Conservation (phyloP, 2,113 vertebrate species). For the Colistium nudipinnis region DNA sequence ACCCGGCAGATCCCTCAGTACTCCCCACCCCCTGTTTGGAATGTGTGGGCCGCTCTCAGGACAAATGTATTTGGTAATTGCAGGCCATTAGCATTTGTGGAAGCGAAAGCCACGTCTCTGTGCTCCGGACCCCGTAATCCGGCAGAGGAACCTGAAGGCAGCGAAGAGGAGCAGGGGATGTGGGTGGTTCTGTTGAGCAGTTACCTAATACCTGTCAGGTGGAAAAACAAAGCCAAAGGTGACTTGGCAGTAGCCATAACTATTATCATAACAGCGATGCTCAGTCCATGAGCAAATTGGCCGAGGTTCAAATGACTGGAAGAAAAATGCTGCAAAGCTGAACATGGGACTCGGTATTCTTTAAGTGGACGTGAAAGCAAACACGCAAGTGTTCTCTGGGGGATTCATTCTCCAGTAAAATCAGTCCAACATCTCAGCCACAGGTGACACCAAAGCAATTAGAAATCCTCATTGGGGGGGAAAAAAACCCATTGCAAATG, state of each 20-base stretch:
- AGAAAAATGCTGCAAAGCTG: neutral
- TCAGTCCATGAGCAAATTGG: slow-evolving; percentile 4
- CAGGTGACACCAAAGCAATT: no score
- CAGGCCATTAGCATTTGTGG: slow-evolving; percentile 67
- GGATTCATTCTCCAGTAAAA: neutral
- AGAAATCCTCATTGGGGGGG: no score
- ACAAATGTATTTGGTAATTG: slow-evolving; percentile 79
- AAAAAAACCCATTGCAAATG: no score
- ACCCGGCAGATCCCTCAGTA: slow-evolving; percentile 42
- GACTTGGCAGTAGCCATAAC: slow-evolving; percentile 23
- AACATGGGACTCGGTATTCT: no score
- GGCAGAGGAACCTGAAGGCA: slow-evolving; percentile 41
- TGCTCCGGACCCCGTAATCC: slow-evolving; percentile 23
- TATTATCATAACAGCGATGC: slow-evolving; percentile 10
- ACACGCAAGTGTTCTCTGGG: no score
- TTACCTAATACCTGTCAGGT: slow-evolving; percentile 67
- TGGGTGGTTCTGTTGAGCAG: slow-evolving; percentile 55
- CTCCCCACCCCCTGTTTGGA: slow-evolving; percentile 54
- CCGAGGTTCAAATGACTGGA: neutral
- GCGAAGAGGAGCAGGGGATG: slow-evolving; percentile 52
- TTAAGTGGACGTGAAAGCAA: no score
- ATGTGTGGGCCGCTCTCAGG: slow-evolving; percentile 65
- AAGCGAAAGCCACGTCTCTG: slow-evolving; percentile 38
- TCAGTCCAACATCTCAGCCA: no score
- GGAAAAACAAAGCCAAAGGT: slow-evolving; percentile 44